phyloP scores from a whole-genome alignment of 2,113 vertebrate species.

The Azemiops feae region DNA sequence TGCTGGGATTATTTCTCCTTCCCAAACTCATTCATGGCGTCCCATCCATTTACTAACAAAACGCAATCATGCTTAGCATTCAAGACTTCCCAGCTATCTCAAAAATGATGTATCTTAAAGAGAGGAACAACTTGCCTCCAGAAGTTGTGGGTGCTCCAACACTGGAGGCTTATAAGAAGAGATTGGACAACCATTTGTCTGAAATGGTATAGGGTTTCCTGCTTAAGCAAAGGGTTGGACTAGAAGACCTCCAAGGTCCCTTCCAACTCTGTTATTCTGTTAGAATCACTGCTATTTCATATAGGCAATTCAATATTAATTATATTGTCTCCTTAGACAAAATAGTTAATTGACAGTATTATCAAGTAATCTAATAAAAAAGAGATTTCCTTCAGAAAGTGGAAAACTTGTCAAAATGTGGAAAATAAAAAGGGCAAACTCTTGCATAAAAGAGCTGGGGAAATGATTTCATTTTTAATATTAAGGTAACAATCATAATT shows the following conservation, averaged over 20 bases:
- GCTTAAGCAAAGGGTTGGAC: neutral
- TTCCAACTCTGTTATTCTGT: neutral
- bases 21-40: neutral
- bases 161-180: neutral
- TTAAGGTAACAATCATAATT: neutral
- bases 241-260: neutral
- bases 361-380: neutral
- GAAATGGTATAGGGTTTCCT: too few relatives aligned
- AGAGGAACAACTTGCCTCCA: neutral
- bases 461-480: neutral
- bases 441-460: neutral
- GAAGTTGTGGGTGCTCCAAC: neutral
- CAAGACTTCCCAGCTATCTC: neutral
- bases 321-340: neutral
- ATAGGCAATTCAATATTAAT: neutral
- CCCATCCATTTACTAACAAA: neutral
- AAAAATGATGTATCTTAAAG: neutral
- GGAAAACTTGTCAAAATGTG: neutral
- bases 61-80: neutral
- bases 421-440: neutral
- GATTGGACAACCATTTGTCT: too few relatives aligned
- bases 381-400: neutral
- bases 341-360: neutral
- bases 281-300: neutral
- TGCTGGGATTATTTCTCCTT: neutral